Conservation (phyloP, 2,888 invertebrate species). For the Sarcophaga carnaria region DNA sequence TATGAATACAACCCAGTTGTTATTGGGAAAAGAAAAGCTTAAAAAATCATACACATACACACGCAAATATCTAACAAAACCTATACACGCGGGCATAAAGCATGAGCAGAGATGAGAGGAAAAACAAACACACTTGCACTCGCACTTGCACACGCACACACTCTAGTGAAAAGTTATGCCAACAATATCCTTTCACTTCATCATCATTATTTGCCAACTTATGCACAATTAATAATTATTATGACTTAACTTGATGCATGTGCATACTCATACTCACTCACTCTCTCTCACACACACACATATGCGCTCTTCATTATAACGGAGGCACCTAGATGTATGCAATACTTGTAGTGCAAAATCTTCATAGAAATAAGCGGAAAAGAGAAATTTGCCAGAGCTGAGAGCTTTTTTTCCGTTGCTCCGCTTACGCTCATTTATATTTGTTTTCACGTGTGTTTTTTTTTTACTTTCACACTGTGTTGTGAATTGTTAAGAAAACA, state of each 20-base stretch:
- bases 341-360: not conserved
- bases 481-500: constrained; percentile 9
- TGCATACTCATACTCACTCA: constrained; percentile 18
- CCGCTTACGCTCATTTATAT: not conserved
- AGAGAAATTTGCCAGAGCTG: constrained; percentile 17
- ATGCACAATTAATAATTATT: constrained; percentile 75
- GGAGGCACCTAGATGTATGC: constrained; percentile 30
- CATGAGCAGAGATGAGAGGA: not conserved
- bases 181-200: constrained; percentile 71
- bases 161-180: constrained; percentile 52
- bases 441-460: not conserved
- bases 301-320: not conserved
- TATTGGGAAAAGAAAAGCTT: not conserved
- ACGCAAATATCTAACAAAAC: not conserved
- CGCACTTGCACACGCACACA: not conserved
- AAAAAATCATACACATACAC: constrained; percentile 19
- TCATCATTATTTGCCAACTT: constrained; percentile 76
- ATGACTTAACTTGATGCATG: constrained; percentile 69
- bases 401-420: constrained; percentile 2
- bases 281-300: not conserved
- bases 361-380: not conserved
- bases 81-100: not conserved
- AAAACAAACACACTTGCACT: not conserved
- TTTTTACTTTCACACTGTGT: not conserved
- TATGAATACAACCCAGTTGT: not conserved